Base-by-base conservation (phyloP, 2,888 invertebrate genomes). In the Smittia aterrima region DNA sequence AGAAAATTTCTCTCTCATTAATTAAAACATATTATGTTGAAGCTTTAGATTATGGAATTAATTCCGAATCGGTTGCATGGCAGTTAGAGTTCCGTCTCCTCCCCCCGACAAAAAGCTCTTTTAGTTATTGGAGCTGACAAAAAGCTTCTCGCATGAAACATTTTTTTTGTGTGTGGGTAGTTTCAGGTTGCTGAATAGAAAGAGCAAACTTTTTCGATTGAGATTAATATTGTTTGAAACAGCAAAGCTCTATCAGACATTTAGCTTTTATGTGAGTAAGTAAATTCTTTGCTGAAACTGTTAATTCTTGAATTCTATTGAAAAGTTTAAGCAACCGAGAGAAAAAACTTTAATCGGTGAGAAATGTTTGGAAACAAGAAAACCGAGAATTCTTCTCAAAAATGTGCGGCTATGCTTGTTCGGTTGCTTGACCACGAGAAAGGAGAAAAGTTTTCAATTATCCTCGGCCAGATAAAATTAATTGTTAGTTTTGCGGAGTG, bases 401-500 rank as follows among this genome's bases (percentile, higher is more conserved):
- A 32, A 32, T 6, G 32, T 32, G 32, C 9, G 32, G 32, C 32
- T 32, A 9, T 6, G 32, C 58, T 58, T 22, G 58, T 58, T 58
- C n/a, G 22, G 18, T 11, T 32, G 3, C 1, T 1, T 38, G 40
- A 16, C 13, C 20, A 22, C 20, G 9, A 40, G 38, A 16, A 67
- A 13, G 11, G 40, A 27, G n/a, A 4, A 70, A 54, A 70, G 70
- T 66, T 67, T 67, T 41, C 67, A 67, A 67, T 67, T 67, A 67
- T 20, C n/a, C n/a, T n/a, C 32, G 32, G 64, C n/a, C 40, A 67
- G 67, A 67, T 67, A 41, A 67, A 67, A 47, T 67, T 67, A 67
- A 67, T 67, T 67, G 41, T 47, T 67, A 58, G 58, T 58, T 58
- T 58, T 18, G 66, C 16, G 32, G 27, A 58, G 6, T n/a, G 16